A percentile compares a stretch with the other conserved stretches of the same genome.
Evolutionary conservation across 2,113 vertebrate genomes (phyloP).

Genomic region (Bambusicola thoracicus): DNA sequence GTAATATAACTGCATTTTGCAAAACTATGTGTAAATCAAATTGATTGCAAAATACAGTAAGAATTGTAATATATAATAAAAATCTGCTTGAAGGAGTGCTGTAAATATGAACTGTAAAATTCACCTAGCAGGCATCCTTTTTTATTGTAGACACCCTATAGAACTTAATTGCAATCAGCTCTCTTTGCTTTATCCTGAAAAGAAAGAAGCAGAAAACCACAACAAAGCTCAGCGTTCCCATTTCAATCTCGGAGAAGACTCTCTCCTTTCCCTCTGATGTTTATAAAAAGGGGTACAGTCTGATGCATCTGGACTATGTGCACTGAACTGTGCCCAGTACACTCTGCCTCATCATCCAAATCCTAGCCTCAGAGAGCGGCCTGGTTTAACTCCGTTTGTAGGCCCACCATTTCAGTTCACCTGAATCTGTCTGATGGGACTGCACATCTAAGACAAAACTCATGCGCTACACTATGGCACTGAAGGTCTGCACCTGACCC

Average conservation of each 20-base stretch:
- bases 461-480: neutral
- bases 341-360: neutral
- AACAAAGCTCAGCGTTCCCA: neutral
- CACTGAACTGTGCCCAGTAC: neutral
- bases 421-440: neutral
- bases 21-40: neutral
- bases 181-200: neutral
- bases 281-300: rapidly evolving
- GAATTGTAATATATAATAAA: neutral
- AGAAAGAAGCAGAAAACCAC: neutral
- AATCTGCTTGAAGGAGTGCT: neutral
- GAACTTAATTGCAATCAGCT: neutral
- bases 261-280: neutral
- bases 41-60: neutral
- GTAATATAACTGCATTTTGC: neutral
- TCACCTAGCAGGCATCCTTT: neutral
- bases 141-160: neutral
- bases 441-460: neutral
- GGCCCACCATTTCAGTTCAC: neutral
- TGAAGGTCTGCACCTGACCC: neutral
- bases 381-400: neutral
- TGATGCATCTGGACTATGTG: neutral
- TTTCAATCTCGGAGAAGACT: neutral
- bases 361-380: neutral
- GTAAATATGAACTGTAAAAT: neutral